A percentile compares a stretch with the other conserved stretches of the same genome.
These are phyloP conservation scores for Orthosia gothica DNA, from an alignment of 2,888 invertebrate genomes.

Conservation along the genomic window DNA sequence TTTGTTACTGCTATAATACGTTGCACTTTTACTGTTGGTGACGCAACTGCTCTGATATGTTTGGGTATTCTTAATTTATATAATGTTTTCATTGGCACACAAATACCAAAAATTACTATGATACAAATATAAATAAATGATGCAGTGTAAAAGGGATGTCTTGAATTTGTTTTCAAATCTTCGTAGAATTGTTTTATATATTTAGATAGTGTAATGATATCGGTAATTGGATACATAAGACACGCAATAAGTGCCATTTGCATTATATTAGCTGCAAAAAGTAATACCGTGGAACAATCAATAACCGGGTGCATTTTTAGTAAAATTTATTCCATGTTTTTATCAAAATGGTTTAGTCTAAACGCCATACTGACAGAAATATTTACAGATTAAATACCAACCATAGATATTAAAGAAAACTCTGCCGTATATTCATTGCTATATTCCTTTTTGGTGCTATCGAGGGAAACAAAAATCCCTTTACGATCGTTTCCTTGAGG, in stretches of 20 bases:
- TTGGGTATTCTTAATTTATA: constrained; percentile 65
- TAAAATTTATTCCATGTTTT: constrained; percentile 27
- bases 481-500: constrained; percentile 63
- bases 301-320: constrained; percentile 60
- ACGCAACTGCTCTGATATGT: constrained; percentile 55
- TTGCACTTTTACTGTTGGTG: constrained; percentile 72
- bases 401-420: constrained; percentile 41
- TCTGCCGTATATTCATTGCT: constrained; percentile 24
- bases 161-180: constrained; percentile 39
- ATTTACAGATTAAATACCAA: constrained; percentile 29
- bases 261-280: constrained; percentile 71
- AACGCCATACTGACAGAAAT: constrained; percentile 38
- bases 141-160: not conserved
- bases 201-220: constrained; percentile 75
- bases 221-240: constrained; percentile 75
- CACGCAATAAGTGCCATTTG: constrained; percentile 81
- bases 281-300: constrained; percentile 67
- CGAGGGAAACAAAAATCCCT: constrained; percentile 67
- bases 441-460: constrained; percentile 61
- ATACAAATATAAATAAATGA: constrained; percentile 65
- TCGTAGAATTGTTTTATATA: constrained; percentile 66
- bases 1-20: constrained; percentile 77
- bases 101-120: constrained; percentile 75
- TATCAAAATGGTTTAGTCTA: constrained; percentile 27
- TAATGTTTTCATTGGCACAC: constrained; percentile 76